Conservation (phyloP, 2,888 invertebrate species). For the Melieria crassipennis region DNA sequence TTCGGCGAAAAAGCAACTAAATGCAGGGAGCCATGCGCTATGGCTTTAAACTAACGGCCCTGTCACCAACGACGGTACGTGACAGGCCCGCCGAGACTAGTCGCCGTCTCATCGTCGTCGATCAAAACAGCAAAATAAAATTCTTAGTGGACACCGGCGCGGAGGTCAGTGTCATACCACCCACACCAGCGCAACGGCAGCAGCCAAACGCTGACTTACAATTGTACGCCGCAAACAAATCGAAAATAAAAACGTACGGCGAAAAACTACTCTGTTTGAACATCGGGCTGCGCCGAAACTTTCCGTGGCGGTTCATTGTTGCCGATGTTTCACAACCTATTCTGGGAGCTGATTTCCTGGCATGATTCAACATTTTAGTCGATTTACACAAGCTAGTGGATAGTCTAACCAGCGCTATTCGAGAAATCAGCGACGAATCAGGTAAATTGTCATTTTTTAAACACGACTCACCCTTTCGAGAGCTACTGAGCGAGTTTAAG, state of each 20-base stretch:
- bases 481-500: conserved; percentile 26
- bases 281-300: conserved; percentile 19
- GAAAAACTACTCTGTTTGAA: conserved; percentile 28
- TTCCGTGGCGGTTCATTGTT: conserved; percentile 14
- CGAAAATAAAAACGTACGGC: conserved; percentile 22
- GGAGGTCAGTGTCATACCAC: conserved; percentile 34
- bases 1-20: neutral
- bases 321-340: conserved; percentile 38
- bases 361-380: conserved; percentile 13
- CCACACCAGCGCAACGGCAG: conserved; percentile 8
- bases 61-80: conserved; percentile 28
- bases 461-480: conserved; percentile 27
- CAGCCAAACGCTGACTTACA: conserved; percentile 7
- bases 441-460: conserved; percentile 29
- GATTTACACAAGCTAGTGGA: conserved; percentile 31
- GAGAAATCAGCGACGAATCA: conserved; percentile 16
- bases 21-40: conserved; percentile 3
- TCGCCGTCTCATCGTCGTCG: conserved; percentile 26
- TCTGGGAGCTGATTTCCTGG: conserved; percentile 33
- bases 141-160: conserved; percentile 37
- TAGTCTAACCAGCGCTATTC: conserved; percentile 19
- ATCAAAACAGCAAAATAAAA: conserved; percentile 26
- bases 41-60: conserved; percentile 24
- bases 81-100: conserved; percentile 24
- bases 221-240: conserved; percentile 33